Percentiles rank a stretch among this genome's conserved stretches.
Conservation (phyloP, 2,797 vertebrate species). For the Odontamblyopus lacepedii region DNA sequence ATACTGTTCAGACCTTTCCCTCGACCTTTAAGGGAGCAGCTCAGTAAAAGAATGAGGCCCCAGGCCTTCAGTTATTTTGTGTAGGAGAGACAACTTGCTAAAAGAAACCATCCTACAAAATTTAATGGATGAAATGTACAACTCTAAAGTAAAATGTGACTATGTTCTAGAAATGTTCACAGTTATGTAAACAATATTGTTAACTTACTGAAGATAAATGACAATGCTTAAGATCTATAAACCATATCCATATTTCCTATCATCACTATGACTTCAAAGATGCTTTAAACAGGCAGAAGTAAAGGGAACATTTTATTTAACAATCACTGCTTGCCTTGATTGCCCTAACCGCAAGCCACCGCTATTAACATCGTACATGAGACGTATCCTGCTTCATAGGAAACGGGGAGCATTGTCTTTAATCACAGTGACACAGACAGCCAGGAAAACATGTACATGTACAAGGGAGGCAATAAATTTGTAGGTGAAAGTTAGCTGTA, state of each 20-base stretch:
- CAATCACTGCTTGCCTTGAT: too few species aligned
- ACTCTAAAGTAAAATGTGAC: not conserved
- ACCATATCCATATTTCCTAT: not conserved
- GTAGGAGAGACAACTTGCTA: not conserved
- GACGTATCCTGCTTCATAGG: constrained; percentile 43
- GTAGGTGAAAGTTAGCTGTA: constrained; percentile 64
- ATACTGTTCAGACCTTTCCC: constrained; percentile 67
- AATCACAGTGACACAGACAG: constrained; percentile 28
- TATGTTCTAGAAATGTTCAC: not conserved
- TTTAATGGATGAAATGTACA: not conserved
- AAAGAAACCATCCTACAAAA: not conserved
- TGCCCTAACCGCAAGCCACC: too few species aligned
- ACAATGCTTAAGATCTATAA: not conserved
- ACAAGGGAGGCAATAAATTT: constrained; percentile 25
- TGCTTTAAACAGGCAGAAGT: too few species aligned
- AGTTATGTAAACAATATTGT: too few species aligned
- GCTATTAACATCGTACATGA: not conserved
- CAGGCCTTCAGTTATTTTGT: not conserved
- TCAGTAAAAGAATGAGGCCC: constrained; percentile 17
- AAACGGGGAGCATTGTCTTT: constrained; percentile 34
- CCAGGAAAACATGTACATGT: constrained; percentile 3
- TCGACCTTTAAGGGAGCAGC: constrained; percentile 56
- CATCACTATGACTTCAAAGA: too few species aligned
- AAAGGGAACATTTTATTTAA: too few species aligned
- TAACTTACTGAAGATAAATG: too few species aligned